Evolutionary conservation across 1,140 invertebrate genomes (phyloP).

Genomic region (Cryptotermes secundus): DNA sequence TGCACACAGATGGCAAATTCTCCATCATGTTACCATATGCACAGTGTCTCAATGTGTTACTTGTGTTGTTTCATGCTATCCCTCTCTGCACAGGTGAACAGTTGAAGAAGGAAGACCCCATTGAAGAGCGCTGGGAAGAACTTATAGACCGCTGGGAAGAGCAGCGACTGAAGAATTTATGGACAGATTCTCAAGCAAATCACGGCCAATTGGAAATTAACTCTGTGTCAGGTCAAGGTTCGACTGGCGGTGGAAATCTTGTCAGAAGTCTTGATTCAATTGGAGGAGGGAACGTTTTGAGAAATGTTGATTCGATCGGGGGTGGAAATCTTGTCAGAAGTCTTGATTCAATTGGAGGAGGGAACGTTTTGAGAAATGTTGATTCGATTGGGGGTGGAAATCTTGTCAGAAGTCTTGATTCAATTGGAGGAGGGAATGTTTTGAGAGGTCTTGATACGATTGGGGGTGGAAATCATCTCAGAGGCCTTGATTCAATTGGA

Average conservation of each 20-base stretch:
- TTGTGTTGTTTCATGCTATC: neutral
- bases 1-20: no score
- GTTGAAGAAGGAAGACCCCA: neutral
- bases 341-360: conserved; percentile 48
- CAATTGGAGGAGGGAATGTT: conserved; percentile 49
- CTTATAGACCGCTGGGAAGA: conserved; percentile 48
- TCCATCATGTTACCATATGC: no score
- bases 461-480: conserved; percentile 49
- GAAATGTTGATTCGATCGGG: conserved; percentile 42
- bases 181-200: neutral
- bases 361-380: conserved; percentile 47
- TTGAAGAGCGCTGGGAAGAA: conserved; percentile 43
- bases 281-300: conserved; percentile 49
- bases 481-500: conserved; percentile 38
- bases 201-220: neutral
- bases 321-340: conserved; percentile 42
- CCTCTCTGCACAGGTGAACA: neutral
- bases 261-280: conserved; percentile 43
- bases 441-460: conserved; percentile 41
- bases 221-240: no score
- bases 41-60: no score
- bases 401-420: conserved; percentile 42
- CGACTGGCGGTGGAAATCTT: conserved; percentile 50
- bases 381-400: conserved; percentile 50
- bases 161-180: conserved; percentile 38